Percentiles rank a stretch among this genome's conserved stretches.
These are phyloP conservation scores for Auanema sp. DNA, from an alignment of 2,888 invertebrate genomes.

Conservation along the genomic window DNA sequence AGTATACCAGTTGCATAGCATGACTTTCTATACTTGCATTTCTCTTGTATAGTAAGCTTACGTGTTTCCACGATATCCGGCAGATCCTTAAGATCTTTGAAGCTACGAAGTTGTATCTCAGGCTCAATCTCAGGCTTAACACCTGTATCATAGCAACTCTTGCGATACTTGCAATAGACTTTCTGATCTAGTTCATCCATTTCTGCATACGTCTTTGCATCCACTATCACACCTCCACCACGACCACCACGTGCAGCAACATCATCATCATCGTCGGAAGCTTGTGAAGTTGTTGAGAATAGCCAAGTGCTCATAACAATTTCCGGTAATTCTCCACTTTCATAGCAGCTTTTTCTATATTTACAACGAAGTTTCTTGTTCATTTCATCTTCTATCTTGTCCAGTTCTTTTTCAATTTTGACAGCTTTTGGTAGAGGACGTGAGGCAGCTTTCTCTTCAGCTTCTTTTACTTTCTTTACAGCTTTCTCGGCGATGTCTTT, in stretches of 20 bases:
- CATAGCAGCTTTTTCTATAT: constrained; percentile 58
- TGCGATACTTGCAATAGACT: constrained; percentile 58
- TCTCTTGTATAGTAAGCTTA: constrained; percentile 37
- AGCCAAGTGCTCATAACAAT: constrained; percentile 11
- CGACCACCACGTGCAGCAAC: constrained; percentile 17
- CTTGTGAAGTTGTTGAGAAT: constrained; percentile 10
- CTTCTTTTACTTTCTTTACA: constrained; percentile 41
- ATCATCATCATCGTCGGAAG: constrained; percentile 19
- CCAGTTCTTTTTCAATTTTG: constrained; percentile 32
- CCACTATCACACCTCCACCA: constrained; percentile 19
- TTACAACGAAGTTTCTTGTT: constrained; percentile 51
- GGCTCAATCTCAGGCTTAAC: constrained; percentile 43
- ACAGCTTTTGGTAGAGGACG: constrained; percentile 30
- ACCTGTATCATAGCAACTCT: constrained; percentile 58
- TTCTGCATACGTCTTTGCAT: constrained; percentile 29
- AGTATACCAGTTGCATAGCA: constrained; percentile 55
- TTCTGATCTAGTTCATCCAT: constrained; percentile 44
- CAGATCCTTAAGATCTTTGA: constrained; percentile 29
- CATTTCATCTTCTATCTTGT: constrained; percentile 38
- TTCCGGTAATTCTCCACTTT: constrained; percentile 39
- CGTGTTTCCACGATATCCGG: constrained; percentile 36
- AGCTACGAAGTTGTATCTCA: constrained; percentile 24
- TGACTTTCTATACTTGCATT: constrained; percentile 55
- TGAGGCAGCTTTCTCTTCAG: constrained; percentile 63
- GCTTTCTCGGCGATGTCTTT: constrained; percentile 43